Conservation (phyloP, 2,888 invertebrate species). For the Nemapogon koenigi region DNA sequence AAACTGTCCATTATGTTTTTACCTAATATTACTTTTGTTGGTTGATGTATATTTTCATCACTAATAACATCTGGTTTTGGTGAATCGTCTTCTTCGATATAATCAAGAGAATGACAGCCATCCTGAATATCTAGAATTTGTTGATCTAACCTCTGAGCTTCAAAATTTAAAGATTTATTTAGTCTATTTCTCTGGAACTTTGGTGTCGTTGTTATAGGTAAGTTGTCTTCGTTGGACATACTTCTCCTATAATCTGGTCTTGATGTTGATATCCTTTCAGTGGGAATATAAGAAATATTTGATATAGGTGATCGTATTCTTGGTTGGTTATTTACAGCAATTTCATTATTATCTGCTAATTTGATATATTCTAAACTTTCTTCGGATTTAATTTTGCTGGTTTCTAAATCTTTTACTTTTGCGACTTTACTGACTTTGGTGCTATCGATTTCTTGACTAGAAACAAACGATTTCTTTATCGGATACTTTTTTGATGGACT, state of each 20-base stretch:
- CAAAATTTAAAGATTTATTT: conserved; percentile 56
- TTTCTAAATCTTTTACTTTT: conserved; percentile 53
- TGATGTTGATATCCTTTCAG: conserved; percentile 33
- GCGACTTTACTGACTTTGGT: conserved; percentile 51
- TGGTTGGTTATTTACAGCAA: conserved; percentile 56
- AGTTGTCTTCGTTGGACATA: conserved; percentile 41
- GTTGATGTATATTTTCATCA: conserved; percentile 40
- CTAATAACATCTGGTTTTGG: conserved; percentile 25
- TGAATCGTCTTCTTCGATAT: conserved; percentile 45
- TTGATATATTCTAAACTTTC: conserved; percentile 55
- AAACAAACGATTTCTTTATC: conserved; percentile 45
- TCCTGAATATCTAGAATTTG: conserved; percentile 58
- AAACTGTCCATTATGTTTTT: conserved; percentile 59
- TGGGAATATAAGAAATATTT: conserved; percentile 46
- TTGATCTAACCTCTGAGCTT: conserved; percentile 52
- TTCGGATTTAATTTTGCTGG: conserved; percentile 45
- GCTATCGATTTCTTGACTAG: conserved; percentile 42
- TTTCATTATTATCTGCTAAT: conserved; percentile 50
- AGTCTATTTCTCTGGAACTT: conserved; percentile 56
- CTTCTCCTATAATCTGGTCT: conserved; percentile 44
- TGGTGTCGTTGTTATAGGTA: conserved; percentile 40
- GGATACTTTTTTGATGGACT: conserved; percentile 60
- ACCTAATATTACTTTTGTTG: conserved; percentile 45
- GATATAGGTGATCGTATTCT: conserved; percentile 56
- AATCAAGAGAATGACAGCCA: conserved; percentile 51